Conservation (phyloP, 1,140 invertebrate genomes). For the Zaprionus tsacasi region DNA sequence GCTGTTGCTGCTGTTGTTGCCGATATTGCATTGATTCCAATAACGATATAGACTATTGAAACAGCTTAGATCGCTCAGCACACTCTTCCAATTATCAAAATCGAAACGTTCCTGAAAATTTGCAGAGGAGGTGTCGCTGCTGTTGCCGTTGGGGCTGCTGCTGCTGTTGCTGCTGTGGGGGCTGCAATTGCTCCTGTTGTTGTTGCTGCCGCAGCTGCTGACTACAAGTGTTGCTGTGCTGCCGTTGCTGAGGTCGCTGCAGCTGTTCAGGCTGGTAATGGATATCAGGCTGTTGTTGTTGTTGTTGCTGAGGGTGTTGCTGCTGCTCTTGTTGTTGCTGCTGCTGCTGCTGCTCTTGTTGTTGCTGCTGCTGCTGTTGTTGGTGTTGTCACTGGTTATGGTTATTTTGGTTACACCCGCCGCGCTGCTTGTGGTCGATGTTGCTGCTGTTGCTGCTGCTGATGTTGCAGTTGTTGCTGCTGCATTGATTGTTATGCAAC, state of each 20-base stretch:
- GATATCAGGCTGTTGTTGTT: conserved; percentile 70
- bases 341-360: conserved; percentile 28
- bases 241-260: conserved; percentile 57
- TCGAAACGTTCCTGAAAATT: conserved; percentile 80
- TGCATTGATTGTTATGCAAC: conserved; percentile 66
- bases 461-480: conserved; percentile 24
- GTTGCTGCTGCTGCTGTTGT: conserved; percentile 56
- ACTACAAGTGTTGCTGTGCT: conserved; percentile 61
- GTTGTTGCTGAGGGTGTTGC: conserved; percentile 34
- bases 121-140: conserved; percentile 77
- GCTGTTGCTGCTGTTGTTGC: conserved; percentile 25
- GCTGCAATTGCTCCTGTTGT: conserved; percentile 22
- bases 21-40: conserved; percentile 64
- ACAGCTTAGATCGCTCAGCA: conserved; percentile 77
- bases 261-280: conserved; percentile 69
- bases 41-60: conserved; percentile 78
- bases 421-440: conserved; percentile 30
- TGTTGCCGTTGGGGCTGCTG: conserved; percentile 33
- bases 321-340: conserved; percentile 25
- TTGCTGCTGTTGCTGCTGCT: conserved; percentile 36
- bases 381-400: conserved; percentile 11
- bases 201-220: conserved; percentile 28
- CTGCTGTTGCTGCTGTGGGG: conserved; percentile 17
- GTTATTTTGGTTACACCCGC: too few species aligned
- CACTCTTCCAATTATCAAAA: conserved; percentile 75